Evolutionary conservation across 1,140 invertebrate species (phyloP).

Genomic region (Bombus waltoni): DNA sequence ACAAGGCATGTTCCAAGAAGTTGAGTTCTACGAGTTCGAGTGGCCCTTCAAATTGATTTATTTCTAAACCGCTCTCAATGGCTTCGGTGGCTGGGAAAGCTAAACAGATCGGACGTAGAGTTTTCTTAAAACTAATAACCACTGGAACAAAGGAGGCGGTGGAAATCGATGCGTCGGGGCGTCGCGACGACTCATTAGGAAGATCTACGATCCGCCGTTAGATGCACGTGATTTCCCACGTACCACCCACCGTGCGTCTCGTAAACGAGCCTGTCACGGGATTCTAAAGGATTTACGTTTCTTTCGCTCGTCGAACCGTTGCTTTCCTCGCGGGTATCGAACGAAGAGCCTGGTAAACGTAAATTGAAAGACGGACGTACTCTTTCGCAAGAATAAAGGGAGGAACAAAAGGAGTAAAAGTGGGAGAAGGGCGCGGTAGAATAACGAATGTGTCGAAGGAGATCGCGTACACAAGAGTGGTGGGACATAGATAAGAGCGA

Average conservation of each 20-base stretch:
- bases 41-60: no score
- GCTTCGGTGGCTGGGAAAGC: no score
- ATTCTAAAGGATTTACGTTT: neutral
- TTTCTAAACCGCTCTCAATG: no score
- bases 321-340: neutral
- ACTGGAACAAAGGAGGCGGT: neutral
- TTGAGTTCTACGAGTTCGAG: no score
- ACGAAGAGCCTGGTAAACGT: neutral
- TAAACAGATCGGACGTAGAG: no score
- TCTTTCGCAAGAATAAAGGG: neutral
- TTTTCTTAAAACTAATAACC: no score
- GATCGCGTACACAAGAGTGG: neutral
- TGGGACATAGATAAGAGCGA: neutral
- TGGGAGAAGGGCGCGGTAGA: neutral
- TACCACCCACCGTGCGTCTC: neutral
- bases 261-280: neutral
- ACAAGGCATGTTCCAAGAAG: no score
- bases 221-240: conserved; percentile 16
- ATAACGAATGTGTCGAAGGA: neutral
- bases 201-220: conserved; percentile 45
- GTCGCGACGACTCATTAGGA: conserved; percentile 43
- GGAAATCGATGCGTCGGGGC: conserved; percentile 47
- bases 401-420: neutral
- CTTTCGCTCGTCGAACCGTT: neutral
- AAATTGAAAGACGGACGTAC: neutral